Base-by-base conservation (phyloP, 2,113 vertebrate species). In the Entosphenus tridentatus region DNA sequence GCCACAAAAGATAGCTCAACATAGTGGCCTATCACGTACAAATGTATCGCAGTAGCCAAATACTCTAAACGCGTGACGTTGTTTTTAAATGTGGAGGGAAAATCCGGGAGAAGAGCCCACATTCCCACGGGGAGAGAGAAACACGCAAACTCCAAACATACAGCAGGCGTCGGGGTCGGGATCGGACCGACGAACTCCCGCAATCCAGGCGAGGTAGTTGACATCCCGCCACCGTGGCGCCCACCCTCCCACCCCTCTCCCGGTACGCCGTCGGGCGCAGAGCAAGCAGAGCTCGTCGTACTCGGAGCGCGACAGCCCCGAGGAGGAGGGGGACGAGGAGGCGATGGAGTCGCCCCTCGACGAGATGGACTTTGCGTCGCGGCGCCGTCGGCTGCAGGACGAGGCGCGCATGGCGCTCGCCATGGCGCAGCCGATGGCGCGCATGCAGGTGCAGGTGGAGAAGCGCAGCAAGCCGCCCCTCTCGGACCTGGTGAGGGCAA, bases 231-330 rank as follows among this genome's bases (percentile, higher is more conserved):
- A 7, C 39, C 39, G 39, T 39, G 39, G 39, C 39, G 18, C 18
- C 18, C 18, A 21, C 18, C 18, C 18, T 39, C 21, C 9, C 11
- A 17, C 54, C 39, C 18, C 55, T 57, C 68, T 71, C 21, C 67
- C 62, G n/a, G n/a, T 21, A 16, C 62, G n/a, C 62, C 62, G 21
- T 65, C 21, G 62, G n/a, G 1, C 72, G 2, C 75, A 93, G 87
- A 96, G 91, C 82, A 98, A 98, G 79, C 91, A 96, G 81, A 98
- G 93, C 72, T 98, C 89, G 0, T 98, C 92, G 74, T 98, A 98
- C 79, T 98, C 93, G 0, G 93, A 98, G 78, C 81, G 90, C 78
- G 93, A 98, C 82, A 92, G 90, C 10, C 88, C 92, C 0, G 93
- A 98, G 77, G 62, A 21, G 10, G 93, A 98, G 77, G 62, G 62